These are phyloP conservation scores for Gavia stellata DNA, from an alignment of 2,113 vertebrate genomes.

Conservation along the genomic window DNA sequence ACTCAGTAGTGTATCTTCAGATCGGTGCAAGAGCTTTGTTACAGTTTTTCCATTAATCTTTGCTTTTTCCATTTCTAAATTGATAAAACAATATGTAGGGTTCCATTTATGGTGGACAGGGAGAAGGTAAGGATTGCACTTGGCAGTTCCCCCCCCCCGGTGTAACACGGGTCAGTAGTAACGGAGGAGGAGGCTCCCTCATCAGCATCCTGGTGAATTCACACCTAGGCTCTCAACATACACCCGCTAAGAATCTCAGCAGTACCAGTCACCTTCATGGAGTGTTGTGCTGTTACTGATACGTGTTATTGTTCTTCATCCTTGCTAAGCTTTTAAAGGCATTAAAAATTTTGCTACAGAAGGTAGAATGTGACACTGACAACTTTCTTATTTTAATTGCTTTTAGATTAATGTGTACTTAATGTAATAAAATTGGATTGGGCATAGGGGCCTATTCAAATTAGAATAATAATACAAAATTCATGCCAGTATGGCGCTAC, in stretches of 20 bases:
- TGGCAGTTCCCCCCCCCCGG: neutral
- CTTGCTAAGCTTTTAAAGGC: neutral
- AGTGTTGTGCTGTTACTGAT: neutral
- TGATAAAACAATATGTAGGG: neutral
- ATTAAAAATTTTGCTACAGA: neutral
- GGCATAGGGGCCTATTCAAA: constrained; percentile 38
- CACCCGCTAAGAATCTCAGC: neutral
- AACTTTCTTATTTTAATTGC: constrained; percentile 34
- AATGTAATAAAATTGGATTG: constrained; percentile 44
- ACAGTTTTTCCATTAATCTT: neutral
- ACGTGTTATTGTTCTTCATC: neutral
- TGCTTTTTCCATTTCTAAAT: neutral
- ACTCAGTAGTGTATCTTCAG: neutral
- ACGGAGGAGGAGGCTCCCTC: neutral
- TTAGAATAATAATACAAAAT: constrained; percentile 33
- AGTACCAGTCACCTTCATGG: neutral
- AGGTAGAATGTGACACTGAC: constrained; percentile 5
- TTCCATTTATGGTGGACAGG: neutral
- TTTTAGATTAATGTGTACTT: constrained; percentile 53
- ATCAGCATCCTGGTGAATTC: neutral
- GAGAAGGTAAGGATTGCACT: neutral
- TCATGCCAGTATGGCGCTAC: neutral
- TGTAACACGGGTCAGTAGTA: neutral
- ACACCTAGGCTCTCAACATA: neutral
- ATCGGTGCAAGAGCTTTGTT: neutral